These are phyloP conservation scores for Athrips mouffetella DNA, from an alignment of 2,888 invertebrate genomes.

Conservation along the genomic window DNA sequence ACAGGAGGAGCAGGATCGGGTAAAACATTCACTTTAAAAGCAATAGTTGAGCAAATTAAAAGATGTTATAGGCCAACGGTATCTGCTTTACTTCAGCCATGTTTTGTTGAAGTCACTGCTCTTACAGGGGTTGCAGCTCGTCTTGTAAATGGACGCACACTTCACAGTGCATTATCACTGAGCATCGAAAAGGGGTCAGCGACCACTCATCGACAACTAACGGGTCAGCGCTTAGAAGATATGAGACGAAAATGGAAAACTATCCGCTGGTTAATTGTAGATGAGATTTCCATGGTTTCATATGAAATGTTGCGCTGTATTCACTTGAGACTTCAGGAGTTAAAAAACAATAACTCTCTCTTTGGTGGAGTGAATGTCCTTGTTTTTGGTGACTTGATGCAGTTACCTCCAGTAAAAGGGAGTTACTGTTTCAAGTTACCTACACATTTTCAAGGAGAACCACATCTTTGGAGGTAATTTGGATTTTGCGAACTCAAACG, in stretches of 20 bases:
- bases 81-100: conserved; percentile 22
- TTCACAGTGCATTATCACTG: background rate
- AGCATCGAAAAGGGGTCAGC: conserved; percentile 32
- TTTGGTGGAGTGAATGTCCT: conserved; percentile 27
- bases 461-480: conserved; percentile 28
- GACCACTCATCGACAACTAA: conserved; percentile 21
- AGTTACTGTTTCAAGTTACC: conserved; percentile 16
- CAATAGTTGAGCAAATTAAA: conserved; percentile 32
- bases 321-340: conserved; percentile 26
- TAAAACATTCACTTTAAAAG: conserved; percentile 31
- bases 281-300: conserved; percentile 35
- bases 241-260: conserved; percentile 32
- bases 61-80: conserved; percentile 27
- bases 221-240: conserved; percentile 23
- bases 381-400: conserved; percentile 32
- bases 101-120: no score
- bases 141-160: background rate
- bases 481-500: conserved; percentile 34
- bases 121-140: no score
- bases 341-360: conserved; percentile 24
- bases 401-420: conserved; percentile 32
- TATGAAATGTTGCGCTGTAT: conserved; percentile 34
- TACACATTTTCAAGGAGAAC: background rate
- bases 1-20: conserved; percentile 35
- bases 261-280: conserved; percentile 30